Conservation (phyloP, 2,113 vertebrate species). For the Corythaixoides concolor region DNA sequence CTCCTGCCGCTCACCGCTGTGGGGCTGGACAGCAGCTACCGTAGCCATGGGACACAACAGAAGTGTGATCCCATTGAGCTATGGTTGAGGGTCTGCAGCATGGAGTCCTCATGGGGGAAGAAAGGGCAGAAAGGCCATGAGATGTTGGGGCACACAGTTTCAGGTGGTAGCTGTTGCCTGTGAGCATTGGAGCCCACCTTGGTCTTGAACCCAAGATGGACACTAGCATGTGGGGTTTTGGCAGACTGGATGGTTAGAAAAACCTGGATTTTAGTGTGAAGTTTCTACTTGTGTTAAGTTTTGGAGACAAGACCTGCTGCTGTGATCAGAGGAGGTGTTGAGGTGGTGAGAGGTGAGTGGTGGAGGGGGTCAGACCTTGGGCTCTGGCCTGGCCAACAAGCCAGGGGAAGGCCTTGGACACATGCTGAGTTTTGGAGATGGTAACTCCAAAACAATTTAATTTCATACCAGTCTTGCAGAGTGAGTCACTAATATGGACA, state of each 20-base stretch:
- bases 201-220: neutral
- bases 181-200: neutral
- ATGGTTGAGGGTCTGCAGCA: neutral
- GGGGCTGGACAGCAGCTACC: neutral
- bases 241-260: neutral
- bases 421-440: neutral
- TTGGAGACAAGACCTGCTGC: neutral
- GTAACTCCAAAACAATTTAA: neutral
- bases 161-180: neutral
- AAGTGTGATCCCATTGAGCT: neutral
- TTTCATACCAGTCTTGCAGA: neutral
- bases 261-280: neutral
- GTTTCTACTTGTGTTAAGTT: neutral
- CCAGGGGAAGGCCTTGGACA: neutral
- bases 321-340: neutral
- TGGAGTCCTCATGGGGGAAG: neutral
- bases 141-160: neutral
- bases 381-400: neutral
- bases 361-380: neutral
- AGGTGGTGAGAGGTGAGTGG: neutral
- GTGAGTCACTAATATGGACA: rapidly evolving
- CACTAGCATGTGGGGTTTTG: neutral
- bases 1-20: rapidly evolving
- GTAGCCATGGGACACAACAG: neutral
- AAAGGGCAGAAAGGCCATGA: neutral